Conservation (phyloP, 2,888 invertebrate genomes). For the Onchidella celtica region DNA sequence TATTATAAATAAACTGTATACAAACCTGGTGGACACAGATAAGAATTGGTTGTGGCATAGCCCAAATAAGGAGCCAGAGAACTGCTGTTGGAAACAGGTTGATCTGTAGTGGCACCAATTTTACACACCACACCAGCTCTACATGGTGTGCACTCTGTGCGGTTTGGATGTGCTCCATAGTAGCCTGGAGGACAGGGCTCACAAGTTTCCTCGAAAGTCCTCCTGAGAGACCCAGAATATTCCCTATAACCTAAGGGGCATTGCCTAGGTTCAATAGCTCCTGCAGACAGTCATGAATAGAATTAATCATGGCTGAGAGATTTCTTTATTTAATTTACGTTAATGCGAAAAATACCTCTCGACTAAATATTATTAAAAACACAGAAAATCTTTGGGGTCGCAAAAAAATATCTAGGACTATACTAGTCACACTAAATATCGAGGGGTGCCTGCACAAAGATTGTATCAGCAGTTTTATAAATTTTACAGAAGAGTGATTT, state of each 20-base stretch:
- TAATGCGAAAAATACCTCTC: too few relatives aligned
- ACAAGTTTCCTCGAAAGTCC: slow-evolving; percentile 75
- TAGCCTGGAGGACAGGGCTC: slow-evolving; percentile 75
- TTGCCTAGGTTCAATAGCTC: slow-evolving; percentile 75
- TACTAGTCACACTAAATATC: too few relatives aligned
- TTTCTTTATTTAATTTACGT: too few relatives aligned
- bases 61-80: slow-evolving; percentile 63
- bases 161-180: slow-evolving; percentile 72
- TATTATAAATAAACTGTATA: too few relatives aligned
- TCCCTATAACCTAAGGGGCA: slow-evolving; percentile 77
- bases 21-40: slow-evolving; percentile 74
- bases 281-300: slow-evolving; percentile 52
- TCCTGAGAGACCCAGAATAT: slow-evolving; percentile 69
- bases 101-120: slow-evolving; percentile 71
- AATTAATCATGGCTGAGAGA: not conserved
- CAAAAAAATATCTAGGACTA: too few relatives aligned
- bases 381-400: too few relatives aligned
- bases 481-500: too few relatives aligned
- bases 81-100: slow-evolving; percentile 70
- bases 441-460: too few relatives aligned
- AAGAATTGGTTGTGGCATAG: slow-evolving; percentile 72
- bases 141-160: slow-evolving; percentile 72
- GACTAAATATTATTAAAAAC: too few relatives aligned
- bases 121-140: slow-evolving; percentile 78
- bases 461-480: too few relatives aligned